Base-by-base conservation (phyloP, 2,113 vertebrate species). In the Myotis yumanensis region DNA sequence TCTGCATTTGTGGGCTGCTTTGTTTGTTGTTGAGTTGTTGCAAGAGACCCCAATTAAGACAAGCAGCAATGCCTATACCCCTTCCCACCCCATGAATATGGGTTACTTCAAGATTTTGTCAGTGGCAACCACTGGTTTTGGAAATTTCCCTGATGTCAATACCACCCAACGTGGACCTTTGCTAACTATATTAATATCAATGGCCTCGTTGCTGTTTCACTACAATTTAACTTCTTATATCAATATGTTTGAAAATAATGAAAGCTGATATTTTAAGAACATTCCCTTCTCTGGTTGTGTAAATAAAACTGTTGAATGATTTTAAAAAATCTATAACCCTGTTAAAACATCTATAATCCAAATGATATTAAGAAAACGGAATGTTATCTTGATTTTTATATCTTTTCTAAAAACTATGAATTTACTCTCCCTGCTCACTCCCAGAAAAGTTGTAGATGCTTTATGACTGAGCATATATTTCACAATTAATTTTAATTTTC, bases 161-260 rank as follows among this genome's bases (percentile, higher is more conserved):
- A 97, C 98, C 98, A 98, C 98, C 98, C 97, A 98, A 98, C 97
- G 98, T 98, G 98, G 98, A 99, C 99, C 97, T 98, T 98, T 98
- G 98, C 98, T 99, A 98, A 98, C 98, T 98, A 98, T 98, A 98
- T 98, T 98, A 98, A 98, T 99, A 98, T 98, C 98, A 99, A 98
- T 99, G 99, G 99, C 99, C 98, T 99, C 98, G 97, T 98, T 98
- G 98, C 99, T 98, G 97, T 98, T 98, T 99, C 97, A 99, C 99
- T 99, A 99, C 98, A 95, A 99, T 99, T 99, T 99, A 99, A 99
- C 98, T 99, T 99, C 98, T 98, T 98, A 98, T 98, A 97, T 98
- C 98, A 97, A 99, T 97, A 98, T 98, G 99, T 99, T 98, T 99
- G 98, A 98, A 98, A 98, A 98, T 97, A 98, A 98, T 98, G 98